Evolutionary conservation across 2,888 invertebrate species (phyloP), one percentile per base, ranked within the genome.

Genomic region (Hypena proboscidalis): DNA sequence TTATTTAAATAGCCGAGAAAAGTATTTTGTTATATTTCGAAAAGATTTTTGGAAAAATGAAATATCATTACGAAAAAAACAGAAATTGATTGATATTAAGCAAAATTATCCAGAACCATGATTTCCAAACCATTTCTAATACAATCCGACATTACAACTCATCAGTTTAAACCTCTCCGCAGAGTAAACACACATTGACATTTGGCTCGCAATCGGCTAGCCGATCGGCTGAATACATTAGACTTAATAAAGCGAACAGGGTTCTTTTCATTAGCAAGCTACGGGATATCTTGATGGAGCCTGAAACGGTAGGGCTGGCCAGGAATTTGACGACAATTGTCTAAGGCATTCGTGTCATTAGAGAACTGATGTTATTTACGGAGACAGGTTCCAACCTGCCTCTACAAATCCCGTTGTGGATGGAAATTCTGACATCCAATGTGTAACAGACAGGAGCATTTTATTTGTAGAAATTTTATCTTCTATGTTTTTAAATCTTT

Each of bases 191-290:
- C 54, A 67, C 71, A 68, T 58, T 85, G 87, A 88, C 87, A 88
- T 88, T 88, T 84, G 76, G 70, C 72, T 59, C 38, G 53, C 70
- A 81, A 86, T 86, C 86, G 48, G 57, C 74, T 77, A 76, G 76
- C 69, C 63, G 74, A 85, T 87, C 87, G 57, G 55, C 63, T 80
- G 90, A 80, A 89, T 89, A 88, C 84, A 89, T 90, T 89, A 89
- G 83, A 76, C 80, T 85, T 90, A 88, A 90, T 90, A 90, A 89
- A 87, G 85, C 76, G 74, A 74, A 77, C 85, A 82, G 78, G 81
- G 80, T 78, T 80, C 79, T 81, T 86, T 85, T 86, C 89, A 90
- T 89, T 90, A 88, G 83, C 70, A 73, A 65, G 74, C 70, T 66
- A 66, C 45, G 69, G 62, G 66, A 75, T 82, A 90, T 90, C 90